Evolutionary conservation across 2,797 vertebrate species (phyloP), one percentile per base, ranked within the genome.

Genomic region (Enteromius treurensis): DNA sequence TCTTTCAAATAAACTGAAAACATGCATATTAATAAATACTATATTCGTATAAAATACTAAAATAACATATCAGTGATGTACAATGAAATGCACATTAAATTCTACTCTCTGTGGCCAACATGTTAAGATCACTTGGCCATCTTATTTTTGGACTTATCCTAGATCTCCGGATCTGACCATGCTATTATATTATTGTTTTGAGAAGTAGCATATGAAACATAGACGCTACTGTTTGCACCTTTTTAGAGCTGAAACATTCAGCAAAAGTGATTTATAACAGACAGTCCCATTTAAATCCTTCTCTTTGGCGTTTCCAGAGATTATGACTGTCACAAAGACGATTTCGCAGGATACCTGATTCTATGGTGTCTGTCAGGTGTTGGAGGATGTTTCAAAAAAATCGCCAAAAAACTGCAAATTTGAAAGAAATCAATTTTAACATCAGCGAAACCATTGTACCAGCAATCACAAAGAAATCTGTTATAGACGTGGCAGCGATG

Each of bases 181-280:
- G 49, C 26, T 34, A 47, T 51, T 17, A 51, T 21, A 32, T 49
- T 4, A 32, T 47, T 55, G 21, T 3, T 49, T 15, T 49, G 0
- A 0, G 32, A 55, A 55, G 49, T 55, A 13, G 0, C 34, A n/a
- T 74, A 55, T 55, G 15, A 55, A n/a, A 14, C 10, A 74, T n/a
- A 74, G 51, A 74, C 71, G 37, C 45, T 29, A 32, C 73, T 23
- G n/a, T 53, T n/a, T 74, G 70, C 70, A 74, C 26, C 17, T 21
- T 74, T 19, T 74, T 29, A 32, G 51, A 73, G 26, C 45, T 74
- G 29, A 53, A 74, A 32, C 13, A 5, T 74, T 21, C 11, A 13
- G 19, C 47, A n/a, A 53, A 53, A 53, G 29, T 34, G 19, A 51
- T 47, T 51, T 51, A 26, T 49, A 73, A 51, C 17, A 32, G 45